These are phyloP conservation scores for Odobenus rosmarus DNA, from an alignment of 2,113 vertebrate genomes.

Conservation along the genomic window DNA sequence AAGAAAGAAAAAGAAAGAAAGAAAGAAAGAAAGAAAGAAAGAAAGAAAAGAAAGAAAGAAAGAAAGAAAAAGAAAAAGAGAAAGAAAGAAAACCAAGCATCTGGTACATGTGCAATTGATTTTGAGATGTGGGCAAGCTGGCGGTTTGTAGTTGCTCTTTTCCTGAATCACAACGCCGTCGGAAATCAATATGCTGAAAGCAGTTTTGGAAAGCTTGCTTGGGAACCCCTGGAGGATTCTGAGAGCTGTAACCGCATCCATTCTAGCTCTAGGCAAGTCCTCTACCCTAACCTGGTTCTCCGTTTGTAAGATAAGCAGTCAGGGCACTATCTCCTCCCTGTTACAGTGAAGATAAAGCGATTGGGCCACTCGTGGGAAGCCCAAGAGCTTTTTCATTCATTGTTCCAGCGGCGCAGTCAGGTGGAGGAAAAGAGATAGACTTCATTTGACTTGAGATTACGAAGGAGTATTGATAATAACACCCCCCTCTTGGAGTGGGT, in stretches of 20 bases:
- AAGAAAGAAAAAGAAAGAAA: not conserved
- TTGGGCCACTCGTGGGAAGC: not conserved
- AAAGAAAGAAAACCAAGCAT: slow-evolving; percentile 59
- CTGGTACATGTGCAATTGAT: slow-evolving; percentile 66
- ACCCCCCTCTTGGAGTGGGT: not conserved
- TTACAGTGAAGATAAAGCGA: slow-evolving; percentile 28
- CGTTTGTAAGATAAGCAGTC: not conserved
- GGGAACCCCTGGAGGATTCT: slow-evolving; percentile 53
- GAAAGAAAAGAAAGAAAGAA: not conserved
- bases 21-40: not conserved
- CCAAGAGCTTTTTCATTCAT: slow-evolving; percentile 14
- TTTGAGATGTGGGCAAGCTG: slow-evolving; percentile 69
- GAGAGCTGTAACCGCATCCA: slow-evolving; percentile 37
- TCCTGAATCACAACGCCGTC: slow-evolving; percentile 67
- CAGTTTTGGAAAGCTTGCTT: slow-evolving; percentile 62
- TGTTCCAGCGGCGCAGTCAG: slow-evolving; percentile 27
- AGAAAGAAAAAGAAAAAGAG: not conserved
- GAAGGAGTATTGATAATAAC: not conserved
- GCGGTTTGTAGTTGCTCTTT: slow-evolving; percentile 73
- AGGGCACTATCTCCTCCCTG: not conserved
- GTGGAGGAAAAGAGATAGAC: not conserved
- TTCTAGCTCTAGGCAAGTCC: slow-evolving; percentile 4
- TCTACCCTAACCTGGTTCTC: not conserved
- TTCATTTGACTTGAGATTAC: slow-evolving; percentile 36
- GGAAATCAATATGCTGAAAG: slow-evolving; percentile 77